Evolutionary conservation across 2,888 invertebrate species (phyloP).

Genomic region (Acanthosepion lycidas): DNA sequence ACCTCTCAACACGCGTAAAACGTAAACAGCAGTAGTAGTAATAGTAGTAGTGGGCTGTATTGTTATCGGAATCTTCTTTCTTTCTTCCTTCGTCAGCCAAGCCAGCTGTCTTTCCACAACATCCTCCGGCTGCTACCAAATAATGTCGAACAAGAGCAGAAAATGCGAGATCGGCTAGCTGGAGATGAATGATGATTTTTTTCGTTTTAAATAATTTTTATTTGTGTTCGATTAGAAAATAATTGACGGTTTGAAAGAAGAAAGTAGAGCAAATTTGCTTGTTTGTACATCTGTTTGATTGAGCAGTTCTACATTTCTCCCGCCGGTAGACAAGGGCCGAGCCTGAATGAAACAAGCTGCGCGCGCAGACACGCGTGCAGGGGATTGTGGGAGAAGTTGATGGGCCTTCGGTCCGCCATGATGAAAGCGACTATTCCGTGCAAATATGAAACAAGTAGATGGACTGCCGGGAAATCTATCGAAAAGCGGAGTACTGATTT

Average conservation of each 20-base stretch:
- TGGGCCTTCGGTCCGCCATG: slow-evolving; percentile 75
- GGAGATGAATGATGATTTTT: too few relatives aligned
- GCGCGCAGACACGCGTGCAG: slow-evolving; percentile 60
- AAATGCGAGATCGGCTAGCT: background rate
- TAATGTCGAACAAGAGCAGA: background rate
- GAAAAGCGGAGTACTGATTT: slow-evolving; percentile 47
- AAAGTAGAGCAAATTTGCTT: too few relatives aligned
- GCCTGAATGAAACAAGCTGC: slow-evolving; percentile 61
- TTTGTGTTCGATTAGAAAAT: too few relatives aligned
- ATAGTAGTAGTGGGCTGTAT: background rate
- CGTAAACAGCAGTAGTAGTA: slow-evolving; percentile 43
- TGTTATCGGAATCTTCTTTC: too few relatives aligned
- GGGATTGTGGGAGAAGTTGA: slow-evolving; percentile 72
- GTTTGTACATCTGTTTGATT: too few relatives aligned
- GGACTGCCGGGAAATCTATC: slow-evolving; percentile 43
- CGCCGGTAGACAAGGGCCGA: slow-evolving; percentile 40
- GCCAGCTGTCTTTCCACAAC: background rate
- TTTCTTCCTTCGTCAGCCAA: background rate
- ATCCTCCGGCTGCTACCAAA: background rate
- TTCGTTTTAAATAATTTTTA: too few relatives aligned
- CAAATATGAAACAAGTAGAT: slow-evolving; percentile 58
- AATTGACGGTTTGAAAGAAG: too few relatives aligned
- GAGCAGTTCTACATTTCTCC: background rate
- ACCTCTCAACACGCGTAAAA: slow-evolving; percentile 39
- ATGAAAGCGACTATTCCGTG: slow-evolving; percentile 72